Conservation (phyloP, 2,888 invertebrate genomes). For the Tyria jacobaeae region DNA sequence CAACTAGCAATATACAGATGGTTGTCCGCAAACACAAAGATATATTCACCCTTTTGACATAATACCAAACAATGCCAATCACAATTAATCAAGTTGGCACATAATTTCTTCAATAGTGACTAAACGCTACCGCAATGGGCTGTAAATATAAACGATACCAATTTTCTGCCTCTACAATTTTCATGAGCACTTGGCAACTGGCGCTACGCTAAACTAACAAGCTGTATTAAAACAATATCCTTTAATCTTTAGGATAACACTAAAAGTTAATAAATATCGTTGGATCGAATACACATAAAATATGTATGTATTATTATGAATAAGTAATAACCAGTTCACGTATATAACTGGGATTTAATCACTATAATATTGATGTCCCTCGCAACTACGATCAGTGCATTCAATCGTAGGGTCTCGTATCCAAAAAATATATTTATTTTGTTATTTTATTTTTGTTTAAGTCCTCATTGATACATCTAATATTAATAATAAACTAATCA, state of each 20-base stretch:
- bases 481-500: no score
- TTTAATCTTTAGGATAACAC: slow-evolving; percentile 34
- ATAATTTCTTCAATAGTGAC: slow-evolving; percentile 8
- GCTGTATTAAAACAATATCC: slow-evolving; percentile 17
- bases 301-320: background rate
- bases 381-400: no score
- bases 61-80: background rate
- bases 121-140: slow-evolving; percentile 15
- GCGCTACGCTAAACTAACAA: slow-evolving; percentile 28
- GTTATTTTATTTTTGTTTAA: no score
- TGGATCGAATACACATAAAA: background rate
- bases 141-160: slow-evolving; percentile 25
- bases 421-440: no score
- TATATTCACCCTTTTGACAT: background rate
- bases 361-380: background rate
- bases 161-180: slow-evolving; percentile 28
- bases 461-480: no score
- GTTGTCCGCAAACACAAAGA: no score
- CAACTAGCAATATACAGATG: no score
- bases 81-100: slow-evolving; percentile 3
- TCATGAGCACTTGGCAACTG: slow-evolving; percentile 19
- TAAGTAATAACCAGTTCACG: no score
- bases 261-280: background rate
- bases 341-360: background rate
- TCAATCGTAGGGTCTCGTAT: no score